Base-by-base conservation (phyloP, 1,140 invertebrate species). In the Eciton burchellii region DNA sequence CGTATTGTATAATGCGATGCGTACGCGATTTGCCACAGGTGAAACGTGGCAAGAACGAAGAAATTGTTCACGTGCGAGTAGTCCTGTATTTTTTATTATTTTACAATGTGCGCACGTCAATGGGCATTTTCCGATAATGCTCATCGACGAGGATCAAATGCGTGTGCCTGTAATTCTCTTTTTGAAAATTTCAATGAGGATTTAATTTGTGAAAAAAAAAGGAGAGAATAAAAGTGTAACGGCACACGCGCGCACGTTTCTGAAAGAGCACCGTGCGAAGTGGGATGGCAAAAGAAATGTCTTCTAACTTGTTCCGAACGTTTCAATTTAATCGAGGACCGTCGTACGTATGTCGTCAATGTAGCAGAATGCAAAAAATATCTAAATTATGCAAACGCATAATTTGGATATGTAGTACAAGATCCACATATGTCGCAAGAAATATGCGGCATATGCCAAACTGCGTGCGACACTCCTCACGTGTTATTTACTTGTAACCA, bases 281-380 rank as follows among this genome's bases (percentile, higher is more conserved):
- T 70, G 89, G 84, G 89, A 91, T 89, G 88, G 88, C 88, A 91
- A 91, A 90, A 84, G 81, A 84, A 84, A 84, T 89, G 87, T 89
- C 86, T 91, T 84, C 77, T 84, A 82, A 89, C 85, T 77, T 87
- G 89, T 87, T 88, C 87, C 73, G 66, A 85, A 76, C 82, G 82
- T 88, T 85, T 86, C 79, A 83, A 79, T 63, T 85, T 87, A 56
- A 87, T 82, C 68, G 82, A 86, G 82, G 81, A 56, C 70, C 86
- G 84, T 87, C 83, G 82, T 77, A 87, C 85, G 84, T 81, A 45
- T 66, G 45, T 35, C 35, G 35, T 35, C 35, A 57, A 29, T 29
- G 29, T 16, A 60, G 52, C 52, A 45, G 14, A 16, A 19, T 19
- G 19, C n/a, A 60, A 11, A 19, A 57, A 11, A 26, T 29, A 12